Percentiles rank a stretch among this genome's conserved stretches.
phyloP scores from a whole-genome alignment of 2,797 vertebrate species.

The Odontamblyopus lacepedii region DNA sequence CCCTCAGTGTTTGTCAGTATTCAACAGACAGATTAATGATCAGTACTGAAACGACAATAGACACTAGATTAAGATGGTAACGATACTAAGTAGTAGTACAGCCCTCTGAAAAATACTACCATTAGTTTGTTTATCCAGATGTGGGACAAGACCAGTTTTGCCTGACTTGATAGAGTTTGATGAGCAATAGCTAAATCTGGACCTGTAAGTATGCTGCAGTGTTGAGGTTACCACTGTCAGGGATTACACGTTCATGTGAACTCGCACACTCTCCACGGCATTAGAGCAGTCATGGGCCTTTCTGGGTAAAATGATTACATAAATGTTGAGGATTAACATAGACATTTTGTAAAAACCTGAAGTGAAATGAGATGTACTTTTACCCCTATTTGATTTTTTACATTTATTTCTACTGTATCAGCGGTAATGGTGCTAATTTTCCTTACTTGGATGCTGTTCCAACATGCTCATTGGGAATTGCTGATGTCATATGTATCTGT shows the following conservation, averaged over 20 bases:
- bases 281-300: slow-evolving; percentile 8
- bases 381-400: neutral
- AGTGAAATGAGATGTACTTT: slow-evolving; percentile 4
- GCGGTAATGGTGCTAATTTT: neutral
- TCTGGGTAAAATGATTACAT: slow-evolving; percentile 19
- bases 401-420: neutral
- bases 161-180: neutral
- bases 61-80: too few relatives aligned
- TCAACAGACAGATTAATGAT: too few relatives aligned
- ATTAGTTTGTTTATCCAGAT: neutral
- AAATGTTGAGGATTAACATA: slow-evolving; percentile 16
- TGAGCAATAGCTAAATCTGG: slow-evolving; percentile 25
- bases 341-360: slow-evolving; percentile 10
- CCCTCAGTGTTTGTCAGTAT: too few relatives aligned
- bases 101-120: too few relatives aligned
- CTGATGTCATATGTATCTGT: slow-evolving; percentile 41
- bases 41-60: neutral
- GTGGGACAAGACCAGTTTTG: neutral
- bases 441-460: slow-evolving; percentile 29
- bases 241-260: slow-evolving; percentile 25
- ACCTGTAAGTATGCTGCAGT: slow-evolving; percentile 15
- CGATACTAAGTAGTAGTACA: too few relatives aligned
- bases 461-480: slow-evolving; percentile 33
- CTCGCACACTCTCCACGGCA: slow-evolving; percentile 22
- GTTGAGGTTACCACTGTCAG: slow-evolving; percentile 17